A percentile compares a stretch with the other conserved stretches of the same genome.
These are phyloP conservation scores for Numenius phaeopus DNA, from an alignment of 2,797 vertebrate species.

Conservation along the genomic window DNA sequence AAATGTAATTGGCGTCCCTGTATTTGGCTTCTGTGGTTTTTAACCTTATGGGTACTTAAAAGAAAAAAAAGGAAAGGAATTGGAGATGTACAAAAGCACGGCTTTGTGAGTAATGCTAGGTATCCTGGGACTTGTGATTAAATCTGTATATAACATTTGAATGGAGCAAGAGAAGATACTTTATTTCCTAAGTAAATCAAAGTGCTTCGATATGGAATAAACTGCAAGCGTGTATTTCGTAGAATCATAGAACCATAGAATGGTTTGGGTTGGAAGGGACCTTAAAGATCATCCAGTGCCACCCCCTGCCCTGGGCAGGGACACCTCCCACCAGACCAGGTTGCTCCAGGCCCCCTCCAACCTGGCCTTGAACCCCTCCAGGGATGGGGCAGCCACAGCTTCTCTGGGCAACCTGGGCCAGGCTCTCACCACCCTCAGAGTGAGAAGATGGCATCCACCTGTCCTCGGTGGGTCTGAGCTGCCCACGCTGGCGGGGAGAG, in stretches of 20 bases:
- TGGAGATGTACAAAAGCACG: background rate
- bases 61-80: background rate
- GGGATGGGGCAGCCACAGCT: background rate
- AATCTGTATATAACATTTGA: conserved; percentile 60
- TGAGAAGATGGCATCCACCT: rapidly evolving
- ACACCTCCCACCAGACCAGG: background rate
- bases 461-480: rapidly evolving
- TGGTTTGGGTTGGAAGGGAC: background rate
- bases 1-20: background rate
- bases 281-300: background rate
- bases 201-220: background rate
- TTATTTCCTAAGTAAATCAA: conserved; percentile 58
- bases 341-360: background rate
- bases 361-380: background rate
- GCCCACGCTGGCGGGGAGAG: rapidly evolving
- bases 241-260: background rate
- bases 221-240: background rate
- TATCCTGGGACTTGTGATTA: conserved; percentile 34
- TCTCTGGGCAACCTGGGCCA: background rate
- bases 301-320: background rate
- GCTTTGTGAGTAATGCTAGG: background rate
- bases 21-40: background rate
- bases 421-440: background rate
- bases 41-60: conserved; percentile 15
- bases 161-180: conserved; percentile 29